phyloP scores from a whole-genome alignment of 1,140 invertebrate species.

The Conus ventricosus region DNA sequence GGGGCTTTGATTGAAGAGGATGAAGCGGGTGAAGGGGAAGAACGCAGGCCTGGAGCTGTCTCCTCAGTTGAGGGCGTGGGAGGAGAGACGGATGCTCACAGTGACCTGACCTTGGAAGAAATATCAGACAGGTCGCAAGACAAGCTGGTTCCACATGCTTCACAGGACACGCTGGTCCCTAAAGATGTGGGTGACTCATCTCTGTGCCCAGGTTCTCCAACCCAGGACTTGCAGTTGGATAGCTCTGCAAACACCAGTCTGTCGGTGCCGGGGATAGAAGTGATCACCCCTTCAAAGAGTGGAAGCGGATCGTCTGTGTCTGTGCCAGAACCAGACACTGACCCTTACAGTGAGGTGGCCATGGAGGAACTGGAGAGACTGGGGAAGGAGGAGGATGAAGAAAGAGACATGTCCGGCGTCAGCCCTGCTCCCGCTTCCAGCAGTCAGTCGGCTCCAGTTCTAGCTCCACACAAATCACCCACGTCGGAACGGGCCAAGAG shows the following conservation, averaged over 20 bases:
- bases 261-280: too few relatives aligned
- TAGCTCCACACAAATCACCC: too few relatives aligned
- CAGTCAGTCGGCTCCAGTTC: too few relatives aligned
- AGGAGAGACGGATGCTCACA: background rate
- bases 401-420: background rate
- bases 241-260: too few relatives aligned
- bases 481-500: background rate
- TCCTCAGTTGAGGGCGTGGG: background rate
- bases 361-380: slow-evolving; percentile 72
- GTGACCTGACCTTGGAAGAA: background rate
- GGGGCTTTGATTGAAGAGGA: slow-evolving; percentile 46
- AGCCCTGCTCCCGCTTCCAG: background rate
- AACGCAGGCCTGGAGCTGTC: too few relatives aligned
- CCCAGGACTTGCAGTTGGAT: too few relatives aligned
- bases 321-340: slow-evolving; percentile 48
- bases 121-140: too few relatives aligned
- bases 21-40: slow-evolving; percentile 47
- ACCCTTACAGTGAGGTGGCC: slow-evolving; percentile 69
- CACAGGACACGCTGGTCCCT: too few relatives aligned
- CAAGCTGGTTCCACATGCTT: too few relatives aligned
- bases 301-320: background rate
- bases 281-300: too few relatives aligned
- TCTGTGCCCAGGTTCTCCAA: background rate
- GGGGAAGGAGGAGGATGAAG: slow-evolving; percentile 34
- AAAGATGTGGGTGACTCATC: too few relatives aligned